Evolutionary conservation across 2,888 invertebrate genomes (phyloP).

Genomic region (Criorhina ranunculi): DNA sequence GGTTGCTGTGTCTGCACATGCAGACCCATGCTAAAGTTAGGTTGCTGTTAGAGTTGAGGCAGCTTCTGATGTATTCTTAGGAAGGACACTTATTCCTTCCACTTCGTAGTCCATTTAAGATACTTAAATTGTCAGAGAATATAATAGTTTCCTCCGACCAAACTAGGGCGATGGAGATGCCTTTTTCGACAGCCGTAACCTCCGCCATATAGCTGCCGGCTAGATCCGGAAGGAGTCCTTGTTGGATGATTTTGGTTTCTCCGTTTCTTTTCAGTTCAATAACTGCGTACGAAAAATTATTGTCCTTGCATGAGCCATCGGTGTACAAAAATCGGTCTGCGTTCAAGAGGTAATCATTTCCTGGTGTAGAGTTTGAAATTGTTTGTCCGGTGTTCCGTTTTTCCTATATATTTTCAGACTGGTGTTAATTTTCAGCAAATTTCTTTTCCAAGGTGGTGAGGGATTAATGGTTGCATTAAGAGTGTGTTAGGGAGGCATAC

Average conservation of each 20-base stretch:
- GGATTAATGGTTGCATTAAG: background rate
- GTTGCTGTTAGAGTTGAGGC: conserved; percentile 24
- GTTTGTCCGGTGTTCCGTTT: conserved; percentile 3
- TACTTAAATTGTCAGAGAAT: conserved; percentile 7
- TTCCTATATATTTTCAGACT: background rate
- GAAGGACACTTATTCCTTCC: background rate
- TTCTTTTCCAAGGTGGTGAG: conserved; percentile 6
- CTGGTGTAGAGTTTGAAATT: conserved; percentile 1
- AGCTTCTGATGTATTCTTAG: background rate
- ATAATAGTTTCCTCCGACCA: background rate
- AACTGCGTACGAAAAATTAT: conserved; percentile 14
- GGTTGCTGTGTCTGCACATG: background rate
- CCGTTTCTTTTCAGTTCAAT: conserved; percentile 1
- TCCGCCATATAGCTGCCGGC: conserved; percentile 8
- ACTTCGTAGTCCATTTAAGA: conserved; percentile 2
- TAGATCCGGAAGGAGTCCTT: background rate
- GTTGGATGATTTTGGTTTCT: conserved; percentile 9
- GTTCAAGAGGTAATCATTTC: conserved; percentile 1
- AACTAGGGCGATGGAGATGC: background rate
- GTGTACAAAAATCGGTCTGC: background rate
- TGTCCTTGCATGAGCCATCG: conserved; percentile 13
- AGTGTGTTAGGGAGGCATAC: background rate
- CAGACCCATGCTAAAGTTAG: background rate
- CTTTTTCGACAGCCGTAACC: conserved; percentile 1
- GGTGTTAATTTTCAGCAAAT: background rate